Evolutionary conservation across 1,140 invertebrate genomes (phyloP), one percentile per base, ranked within the genome.

Genomic region (Aphaenogaster ashmeadi): DNA sequence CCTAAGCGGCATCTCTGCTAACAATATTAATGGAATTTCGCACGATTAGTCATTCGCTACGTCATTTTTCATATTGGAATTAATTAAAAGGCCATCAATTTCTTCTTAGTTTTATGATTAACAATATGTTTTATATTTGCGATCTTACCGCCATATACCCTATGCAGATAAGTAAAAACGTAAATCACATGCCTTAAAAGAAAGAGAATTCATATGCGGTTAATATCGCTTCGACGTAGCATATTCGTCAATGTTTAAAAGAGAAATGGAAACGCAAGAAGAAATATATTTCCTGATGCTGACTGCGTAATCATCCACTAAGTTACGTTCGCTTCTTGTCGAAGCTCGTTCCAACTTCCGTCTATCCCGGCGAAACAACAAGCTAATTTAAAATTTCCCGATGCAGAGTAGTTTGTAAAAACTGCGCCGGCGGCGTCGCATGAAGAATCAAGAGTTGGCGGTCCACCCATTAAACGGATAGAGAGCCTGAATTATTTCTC

Each of bases 311-410:
- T 81, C 50, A 72, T 81, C 38, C 18, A 60, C 6, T 0, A 84
- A 84, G 80, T 84, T 60, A 60, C 8, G 54, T 74, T 7, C 27
- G 41, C n/a, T 74, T 75, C 44, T 84, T 84, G 54, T 58, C 67
- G 27, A 74, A 74, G 33, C 54, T 75, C 44, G 54, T 47, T 75
- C 54, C 74, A 84, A 84, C 54, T 84, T 84, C 13, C 41, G 33
- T 33, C 50, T 41, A 50, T 36, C 13, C n/a, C n/a, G 8, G 18
- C 27, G 44, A 47, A 47, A 60, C 54, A 84, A 84, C 80, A 75
- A 84, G 80, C 11, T 75, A 84, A 84, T 74, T 84, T 84, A 75
- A 84, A 84, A 75, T 84, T 60, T 84, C 13, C 27, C 41, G 27
- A 84, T 75, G 69, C 13, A 50, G 54, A 41, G 54, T 38, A 60